Evolutionary conservation across 2,113 vertebrate genomes (phyloP), one percentile per base, ranked within the genome.

Genomic region (Trichechus manatus): DNA sequence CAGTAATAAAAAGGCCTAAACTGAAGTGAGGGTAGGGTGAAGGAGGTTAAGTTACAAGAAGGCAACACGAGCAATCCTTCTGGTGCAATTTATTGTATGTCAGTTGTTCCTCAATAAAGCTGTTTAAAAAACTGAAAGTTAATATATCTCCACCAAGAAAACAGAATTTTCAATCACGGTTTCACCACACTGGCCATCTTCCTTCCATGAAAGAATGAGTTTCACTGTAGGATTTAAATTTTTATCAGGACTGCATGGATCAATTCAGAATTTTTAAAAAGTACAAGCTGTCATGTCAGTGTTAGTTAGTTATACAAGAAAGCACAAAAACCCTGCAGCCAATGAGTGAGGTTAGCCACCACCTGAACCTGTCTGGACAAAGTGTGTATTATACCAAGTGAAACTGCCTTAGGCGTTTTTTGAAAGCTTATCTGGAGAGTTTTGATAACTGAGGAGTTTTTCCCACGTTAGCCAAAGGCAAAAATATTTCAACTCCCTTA

Each of bases 401-500:
- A 96, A 96, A 97, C 92, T 74, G 91, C 95, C 95, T 64, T 4
- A 1, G 70, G 92, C 61, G 0, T 44, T 87, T 64, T 77, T 70
- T 75, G 72, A 94, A 95, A 96, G 17, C 75, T 97, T 96, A 95
- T 84, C 92, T 96, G 36, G 66, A 92, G 87, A 89, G 93, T 61
- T 77, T 66, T 92, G 47, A 87, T 89, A 95, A 89, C 83, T 66
- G 87, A 84, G 56, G 64, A 82, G 87, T 82, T 92, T 93, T 91
- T 82, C 88, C 44, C 89, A 95, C 92, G 68, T 91, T 82, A 85
- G 72, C 90, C 85, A 93, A 94, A 87, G 63, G 72, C 78, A 78
- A 81, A 81, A 95, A 95, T 80, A 92, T 78, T 87, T 92, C 75
- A 44, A n/a, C 25, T 64, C 68, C 27, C 36, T 89, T 53, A 17